These are phyloP conservation scores for Clepsis dumicolana DNA, from an alignment of 2,888 invertebrate species.

Conservation along the genomic window DNA sequence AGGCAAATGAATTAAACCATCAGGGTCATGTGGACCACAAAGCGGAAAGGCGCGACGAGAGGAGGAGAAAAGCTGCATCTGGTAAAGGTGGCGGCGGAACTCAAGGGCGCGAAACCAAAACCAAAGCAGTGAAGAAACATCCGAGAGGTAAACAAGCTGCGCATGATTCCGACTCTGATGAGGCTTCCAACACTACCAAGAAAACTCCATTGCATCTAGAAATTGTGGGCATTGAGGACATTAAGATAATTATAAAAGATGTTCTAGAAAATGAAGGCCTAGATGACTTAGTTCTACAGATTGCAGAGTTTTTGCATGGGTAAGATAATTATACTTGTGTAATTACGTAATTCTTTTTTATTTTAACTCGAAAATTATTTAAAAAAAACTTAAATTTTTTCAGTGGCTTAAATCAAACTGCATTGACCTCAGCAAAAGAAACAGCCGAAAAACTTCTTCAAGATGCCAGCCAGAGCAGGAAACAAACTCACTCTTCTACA, in stretches of 20 bases:
- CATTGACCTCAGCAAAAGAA: conserved; percentile 89
- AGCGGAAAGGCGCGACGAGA: conserved; percentile 93
- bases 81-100: conserved; percentile 97
- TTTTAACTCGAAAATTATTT: conserved; percentile 19
- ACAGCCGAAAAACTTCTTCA: conserved; percentile 91
- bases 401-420: conserved; percentile 89
- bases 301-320: conserved; percentile 90
- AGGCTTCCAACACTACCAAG: conserved; percentile 73
- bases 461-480: conserved; percentile 88
- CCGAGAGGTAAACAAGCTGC: conserved; percentile 85
- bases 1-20: conserved; percentile 68
- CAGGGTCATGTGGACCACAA: conserved; percentile 79
- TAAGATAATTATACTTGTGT: conserved; percentile 59
- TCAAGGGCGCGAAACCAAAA: conserved; percentile 98
- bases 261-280: conserved; percentile 90
- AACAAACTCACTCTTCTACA: conserved; percentile 92
- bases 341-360: not conserved
- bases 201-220: conserved; percentile 83
- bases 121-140: conserved; percentile 96
- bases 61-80: conserved; percentile 94
- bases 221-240: conserved; percentile 88
- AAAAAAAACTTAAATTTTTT: conserved; percentile 51
- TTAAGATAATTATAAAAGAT: conserved; percentile 87
- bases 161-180: conserved; percentile 90
- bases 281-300: conserved; percentile 89